Evolutionary conservation across 2,113 vertebrate genomes (phyloP).

Genomic region (Fregata magnificens): DNA sequence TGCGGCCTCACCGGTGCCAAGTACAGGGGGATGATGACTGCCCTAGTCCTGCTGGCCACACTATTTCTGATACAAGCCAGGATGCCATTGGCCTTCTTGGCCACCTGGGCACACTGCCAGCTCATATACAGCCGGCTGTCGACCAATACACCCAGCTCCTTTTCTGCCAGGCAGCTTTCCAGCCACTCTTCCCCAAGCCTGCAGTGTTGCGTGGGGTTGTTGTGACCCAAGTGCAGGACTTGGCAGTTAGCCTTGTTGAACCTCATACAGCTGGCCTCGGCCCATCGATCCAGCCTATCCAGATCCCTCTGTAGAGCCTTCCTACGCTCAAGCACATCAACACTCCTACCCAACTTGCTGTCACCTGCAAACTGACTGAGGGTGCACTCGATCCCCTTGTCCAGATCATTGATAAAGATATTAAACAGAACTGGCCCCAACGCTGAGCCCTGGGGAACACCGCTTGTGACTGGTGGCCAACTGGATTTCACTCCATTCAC

Average conservation of each 20-base stretch:
- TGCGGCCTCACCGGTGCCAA: too few species aligned
- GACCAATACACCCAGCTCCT: too few species aligned
- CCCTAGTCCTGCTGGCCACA: too few species aligned
- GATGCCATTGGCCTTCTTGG: too few species aligned
- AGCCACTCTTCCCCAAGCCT: too few species aligned
- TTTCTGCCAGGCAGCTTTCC: too few species aligned
- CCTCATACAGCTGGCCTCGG: background rate
- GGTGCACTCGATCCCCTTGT: accelerated
- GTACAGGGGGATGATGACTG: too few species aligned
- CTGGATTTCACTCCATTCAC: background rate
- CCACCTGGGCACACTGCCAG: too few species aligned
- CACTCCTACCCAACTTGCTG: accelerated
- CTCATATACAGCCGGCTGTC: too few species aligned
- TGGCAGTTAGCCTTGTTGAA: background rate
- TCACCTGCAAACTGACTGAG: background rate
- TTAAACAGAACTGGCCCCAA: background rate
- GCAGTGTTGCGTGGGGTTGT: background rate
- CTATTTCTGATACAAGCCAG: too few species aligned
- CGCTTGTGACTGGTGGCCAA: accelerated
- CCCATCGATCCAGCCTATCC: background rate
- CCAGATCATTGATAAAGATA: background rate
- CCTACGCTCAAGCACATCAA: background rate
- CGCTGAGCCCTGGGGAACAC: background rate
- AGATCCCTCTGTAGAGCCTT: background rate
- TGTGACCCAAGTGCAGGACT: background rate